Conservation (phyloP, 2,888 invertebrate species). For the Dicyrtoma fusca region DNA sequence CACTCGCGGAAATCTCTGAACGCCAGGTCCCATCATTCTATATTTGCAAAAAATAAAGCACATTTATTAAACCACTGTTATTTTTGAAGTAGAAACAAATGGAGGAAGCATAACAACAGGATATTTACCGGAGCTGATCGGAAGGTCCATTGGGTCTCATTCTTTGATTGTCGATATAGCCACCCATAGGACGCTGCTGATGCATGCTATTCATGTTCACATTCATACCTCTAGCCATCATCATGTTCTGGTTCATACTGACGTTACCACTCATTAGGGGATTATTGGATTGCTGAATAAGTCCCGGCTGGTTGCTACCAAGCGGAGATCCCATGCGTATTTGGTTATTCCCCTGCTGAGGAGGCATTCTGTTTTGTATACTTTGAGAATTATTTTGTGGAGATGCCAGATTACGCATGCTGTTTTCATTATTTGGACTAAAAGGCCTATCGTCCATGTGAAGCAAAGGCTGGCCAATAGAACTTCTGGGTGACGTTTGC, state of each 20-base stretch:
- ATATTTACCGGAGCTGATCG: slow-evolving; percentile 48
- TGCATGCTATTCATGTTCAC: slow-evolving; percentile 45
- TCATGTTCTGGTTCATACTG: slow-evolving; percentile 38
- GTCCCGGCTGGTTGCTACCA: slow-evolving; percentile 41
- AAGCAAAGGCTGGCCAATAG: slow-evolving; percentile 45
- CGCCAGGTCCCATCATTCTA: slow-evolving; percentile 35
- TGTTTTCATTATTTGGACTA: slow-evolving; percentile 63
- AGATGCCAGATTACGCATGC: slow-evolving; percentile 50
- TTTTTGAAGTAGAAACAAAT: neutral
- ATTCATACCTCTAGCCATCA: slow-evolving; percentile 50
- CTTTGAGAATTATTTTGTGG: slow-evolving; percentile 58
- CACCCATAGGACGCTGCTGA: slow-evolving; percentile 46
- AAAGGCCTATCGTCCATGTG: slow-evolving; percentile 64
- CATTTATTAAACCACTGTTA: no score
- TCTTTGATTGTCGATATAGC: slow-evolving; percentile 45
- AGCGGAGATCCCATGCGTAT: slow-evolving; percentile 49
- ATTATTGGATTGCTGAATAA: slow-evolving; percentile 42
- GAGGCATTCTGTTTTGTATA: slow-evolving; percentile 60
- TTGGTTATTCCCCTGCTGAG: slow-evolving; percentile 44
- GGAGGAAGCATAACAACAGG: neutral
- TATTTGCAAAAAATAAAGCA: slow-evolving; percentile 7
- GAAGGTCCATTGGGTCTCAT: slow-evolving; percentile 43
- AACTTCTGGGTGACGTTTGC: slow-evolving; percentile 54
- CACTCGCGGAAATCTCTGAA: slow-evolving; percentile 49
- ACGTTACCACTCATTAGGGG: slow-evolving; percentile 40